Percentiles rank a stretch among this genome's conserved stretches.
These are phyloP conservation scores for Charaxes varanes DNA, from an alignment of 1,140 invertebrate genomes.

Conservation along the genomic window DNA sequence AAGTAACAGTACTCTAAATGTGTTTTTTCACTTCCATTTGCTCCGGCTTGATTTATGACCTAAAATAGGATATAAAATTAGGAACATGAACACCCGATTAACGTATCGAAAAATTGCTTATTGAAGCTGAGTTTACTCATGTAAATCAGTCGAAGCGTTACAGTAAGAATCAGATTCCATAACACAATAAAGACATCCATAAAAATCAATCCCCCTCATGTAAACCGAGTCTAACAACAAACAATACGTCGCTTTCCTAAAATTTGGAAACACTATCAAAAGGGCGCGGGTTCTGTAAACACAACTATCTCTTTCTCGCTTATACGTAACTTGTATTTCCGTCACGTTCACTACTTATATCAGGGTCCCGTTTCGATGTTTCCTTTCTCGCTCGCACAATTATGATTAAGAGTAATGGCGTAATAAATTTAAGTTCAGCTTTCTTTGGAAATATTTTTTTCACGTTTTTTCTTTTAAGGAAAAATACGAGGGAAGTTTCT, in stretches of 20 bases:
- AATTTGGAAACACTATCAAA: slow-evolving; percentile 72
- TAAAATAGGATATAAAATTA: too few relatives aligned
- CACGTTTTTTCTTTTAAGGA: slow-evolving; percentile 22
- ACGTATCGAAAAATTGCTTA: too few relatives aligned
- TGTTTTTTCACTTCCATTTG: too few relatives aligned
- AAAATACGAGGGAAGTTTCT: slow-evolving; percentile 42
- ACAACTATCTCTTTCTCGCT: slow-evolving; percentile 30
- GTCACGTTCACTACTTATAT: slow-evolving; percentile 26
- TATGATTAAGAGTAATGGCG: slow-evolving; percentile 53
- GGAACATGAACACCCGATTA: too few relatives aligned
- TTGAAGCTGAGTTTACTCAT: background rate
- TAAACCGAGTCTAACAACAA: slow-evolving; percentile 46
- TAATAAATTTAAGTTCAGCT: slow-evolving; percentile 51
- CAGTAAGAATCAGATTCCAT: background rate
- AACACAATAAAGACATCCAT: slow-evolving; percentile 6
- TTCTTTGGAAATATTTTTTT: slow-evolving; percentile 37
- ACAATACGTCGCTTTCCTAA: slow-evolving; percentile 67
- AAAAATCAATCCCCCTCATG: slow-evolving; percentile 28
- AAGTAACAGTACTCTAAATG: too few relatives aligned
- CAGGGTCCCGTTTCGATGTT: slow-evolving; percentile 13
- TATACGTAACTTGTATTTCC: slow-evolving; percentile 14
- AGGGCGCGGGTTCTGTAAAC: slow-evolving; percentile 54
- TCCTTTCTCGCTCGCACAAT: slow-evolving; percentile 33
- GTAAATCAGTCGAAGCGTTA: slow-evolving; percentile 1
- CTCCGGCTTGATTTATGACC: too few relatives aligned